phyloP scores from a whole-genome alignment of 2,113 vertebrate species.

The Eptatretus burgeri region DNA sequence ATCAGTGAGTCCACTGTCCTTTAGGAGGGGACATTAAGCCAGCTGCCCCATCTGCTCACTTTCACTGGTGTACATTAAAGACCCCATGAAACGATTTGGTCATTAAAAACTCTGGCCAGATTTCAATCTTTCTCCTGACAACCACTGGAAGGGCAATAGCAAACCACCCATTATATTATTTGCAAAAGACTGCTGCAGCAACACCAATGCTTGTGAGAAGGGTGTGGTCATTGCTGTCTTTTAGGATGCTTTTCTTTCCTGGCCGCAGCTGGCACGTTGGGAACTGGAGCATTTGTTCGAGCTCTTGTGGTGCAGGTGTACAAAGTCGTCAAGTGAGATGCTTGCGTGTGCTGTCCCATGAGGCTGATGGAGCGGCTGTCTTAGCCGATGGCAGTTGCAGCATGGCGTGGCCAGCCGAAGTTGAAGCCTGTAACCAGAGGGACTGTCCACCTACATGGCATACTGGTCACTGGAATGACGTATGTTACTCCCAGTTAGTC shows the following conservation, averaged over 20 bases:
- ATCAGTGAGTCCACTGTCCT: too few relatives aligned
- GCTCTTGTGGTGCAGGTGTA: constrained; percentile 61
- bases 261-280: constrained; percentile 49
- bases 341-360: constrained; percentile 26
- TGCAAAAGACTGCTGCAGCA: too few relatives aligned
- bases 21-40: too few relatives aligned
- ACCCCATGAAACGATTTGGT: too few relatives aligned
- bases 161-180: too few relatives aligned
- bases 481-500: constrained; percentile 12
- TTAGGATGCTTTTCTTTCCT: constrained; percentile 10
- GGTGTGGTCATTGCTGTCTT: too few relatives aligned
- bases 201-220: too few relatives aligned
- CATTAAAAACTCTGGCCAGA: too few relatives aligned
- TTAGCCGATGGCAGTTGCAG: constrained; percentile 36
- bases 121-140: too few relatives aligned
- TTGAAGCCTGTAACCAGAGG: constrained; percentile 71
- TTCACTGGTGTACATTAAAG: too few relatives aligned
- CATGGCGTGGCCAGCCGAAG: constrained; percentile 29
- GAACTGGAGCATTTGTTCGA: constrained; percentile 54
- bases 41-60: too few relatives aligned
- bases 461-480: constrained; percentile 38
- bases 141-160: too few relatives aligned
- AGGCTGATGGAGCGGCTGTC: constrained; percentile 28
- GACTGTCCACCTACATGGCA: constrained; percentile 76
- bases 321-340: constrained; percentile 49